Conservation (phyloP, 2,113 vertebrate genomes). For the Neolamprologus devosi region DNA sequence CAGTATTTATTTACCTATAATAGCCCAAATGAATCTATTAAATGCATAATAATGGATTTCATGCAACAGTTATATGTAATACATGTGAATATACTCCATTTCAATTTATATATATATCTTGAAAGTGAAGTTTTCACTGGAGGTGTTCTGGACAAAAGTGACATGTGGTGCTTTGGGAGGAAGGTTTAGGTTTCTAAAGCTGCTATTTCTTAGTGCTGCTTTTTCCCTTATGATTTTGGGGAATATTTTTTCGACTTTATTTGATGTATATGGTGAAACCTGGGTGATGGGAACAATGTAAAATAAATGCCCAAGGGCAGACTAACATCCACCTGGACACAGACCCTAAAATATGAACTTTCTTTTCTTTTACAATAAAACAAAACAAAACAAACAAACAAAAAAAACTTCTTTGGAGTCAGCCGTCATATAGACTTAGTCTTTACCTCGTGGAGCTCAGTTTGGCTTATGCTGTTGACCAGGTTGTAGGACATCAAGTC, state of each 20-base stretch:
- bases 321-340: background rate
- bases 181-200: slow-evolving; percentile 1
- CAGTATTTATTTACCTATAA: background rate
- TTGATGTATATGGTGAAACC: background rate
- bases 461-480: background rate
- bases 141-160: background rate
- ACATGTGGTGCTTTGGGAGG: slow-evolving; percentile 7
- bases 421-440: background rate
- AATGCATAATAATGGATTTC: background rate
- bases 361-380: background rate
- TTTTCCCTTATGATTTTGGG: slow-evolving; percentile 10
- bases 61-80: background rate
- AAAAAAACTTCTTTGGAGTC: background rate
- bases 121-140: background rate
- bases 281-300: background rate
- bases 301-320: slow-evolving; percentile 19
- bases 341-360: background rate
- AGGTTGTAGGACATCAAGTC: background rate
- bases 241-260: background rate
- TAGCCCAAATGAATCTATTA: background rate
- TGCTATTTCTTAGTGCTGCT: background rate
- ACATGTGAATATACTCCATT: background rate
- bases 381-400: background rate
- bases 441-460: background rate
- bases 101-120: background rate